Evolutionary conservation across 2,113 vertebrate genomes (phyloP), one percentile per base, ranked within the genome.

Genomic region (Acrocephalus arundinaceus): DNA sequence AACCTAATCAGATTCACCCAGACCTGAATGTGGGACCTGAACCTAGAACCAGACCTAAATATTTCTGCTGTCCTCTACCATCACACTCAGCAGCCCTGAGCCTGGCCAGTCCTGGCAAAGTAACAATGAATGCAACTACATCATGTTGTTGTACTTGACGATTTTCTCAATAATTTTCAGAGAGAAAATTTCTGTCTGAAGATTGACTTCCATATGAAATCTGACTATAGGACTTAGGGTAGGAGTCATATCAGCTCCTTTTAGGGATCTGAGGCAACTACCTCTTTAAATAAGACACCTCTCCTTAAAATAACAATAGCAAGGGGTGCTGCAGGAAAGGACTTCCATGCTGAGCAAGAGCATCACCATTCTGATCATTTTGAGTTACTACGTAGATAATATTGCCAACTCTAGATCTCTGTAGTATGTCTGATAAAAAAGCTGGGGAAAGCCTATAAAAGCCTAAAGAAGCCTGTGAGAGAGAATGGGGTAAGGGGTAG

Each of bases 131-230:
- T 45, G 33, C 2, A 3, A 13, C 35, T 22, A 6, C 13, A 8
- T 49, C 46, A 23, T 0, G 0, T 37, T 66, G 6, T 23, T 41
- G 37, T 57, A 21, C 21, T 43, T 54, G n/a, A 28, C 23, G 57
- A 37, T 68, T 75, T 33, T 59, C 52, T 51, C 17, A 0, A 10
- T 52, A 19, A n/a, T 73, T 82, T 94, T 61, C 66, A 49, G 52
- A 49, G 23, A 68, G 45, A 71, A 81, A 33, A 45, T 68, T 52
- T 84, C 43, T 25, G 3, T 13, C 45, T 88, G 62, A 80, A 77
- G 37, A 35, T 49, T 39, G 70, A 45, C 19, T 89, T 93, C 25
- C 16, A 5, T 45, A 13, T 43, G 58, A 89, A 79, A 68, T 61
- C 35, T 61, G 30, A 57, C 58, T 61, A 45, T 23, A 72, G 22